Conservation (phyloP, 2,113 vertebrate species). For the Sapajus apella region DNA sequence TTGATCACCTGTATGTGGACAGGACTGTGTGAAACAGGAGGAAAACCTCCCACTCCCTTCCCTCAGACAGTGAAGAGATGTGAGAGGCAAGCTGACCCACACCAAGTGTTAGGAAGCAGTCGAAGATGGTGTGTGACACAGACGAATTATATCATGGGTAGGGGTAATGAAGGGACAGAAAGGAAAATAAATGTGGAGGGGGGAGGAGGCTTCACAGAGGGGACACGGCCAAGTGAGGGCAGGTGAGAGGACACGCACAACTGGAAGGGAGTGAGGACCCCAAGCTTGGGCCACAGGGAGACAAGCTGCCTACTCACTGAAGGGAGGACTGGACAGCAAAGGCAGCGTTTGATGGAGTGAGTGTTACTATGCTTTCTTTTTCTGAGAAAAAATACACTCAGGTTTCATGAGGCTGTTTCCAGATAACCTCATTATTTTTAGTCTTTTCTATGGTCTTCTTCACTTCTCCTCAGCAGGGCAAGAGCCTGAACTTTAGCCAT, state of each 20-base stretch:
- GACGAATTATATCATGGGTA: not conserved
- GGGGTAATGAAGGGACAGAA: not conserved
- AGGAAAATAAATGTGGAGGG: not conserved
- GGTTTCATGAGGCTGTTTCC: not conserved
- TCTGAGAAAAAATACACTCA: not conserved
- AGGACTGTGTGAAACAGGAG: not conserved
- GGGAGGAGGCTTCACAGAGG: not conserved
- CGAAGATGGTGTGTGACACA: not conserved
- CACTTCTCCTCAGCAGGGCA: not conserved
- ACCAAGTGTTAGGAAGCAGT: not conserved
- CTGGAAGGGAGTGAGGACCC: not conserved
- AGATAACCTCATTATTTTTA: not conserved
- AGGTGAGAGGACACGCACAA: not conserved
- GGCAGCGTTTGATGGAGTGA: not conserved
- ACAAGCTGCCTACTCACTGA: rapidly evolving
- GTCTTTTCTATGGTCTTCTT: not conserved
- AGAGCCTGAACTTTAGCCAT: not conserved
- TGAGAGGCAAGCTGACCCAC: not conserved
- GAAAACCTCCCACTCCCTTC: not conserved
- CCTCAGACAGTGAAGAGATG: not conserved
- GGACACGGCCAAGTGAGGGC: not conserved
- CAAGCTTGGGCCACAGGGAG: not conserved
- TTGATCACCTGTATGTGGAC: not conserved
- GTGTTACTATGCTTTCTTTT: not conserved
- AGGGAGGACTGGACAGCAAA: not conserved